Evolutionary conservation across 2,797 vertebrate genomes (phyloP).

Genomic region (Coendou prehensilis): DNA sequence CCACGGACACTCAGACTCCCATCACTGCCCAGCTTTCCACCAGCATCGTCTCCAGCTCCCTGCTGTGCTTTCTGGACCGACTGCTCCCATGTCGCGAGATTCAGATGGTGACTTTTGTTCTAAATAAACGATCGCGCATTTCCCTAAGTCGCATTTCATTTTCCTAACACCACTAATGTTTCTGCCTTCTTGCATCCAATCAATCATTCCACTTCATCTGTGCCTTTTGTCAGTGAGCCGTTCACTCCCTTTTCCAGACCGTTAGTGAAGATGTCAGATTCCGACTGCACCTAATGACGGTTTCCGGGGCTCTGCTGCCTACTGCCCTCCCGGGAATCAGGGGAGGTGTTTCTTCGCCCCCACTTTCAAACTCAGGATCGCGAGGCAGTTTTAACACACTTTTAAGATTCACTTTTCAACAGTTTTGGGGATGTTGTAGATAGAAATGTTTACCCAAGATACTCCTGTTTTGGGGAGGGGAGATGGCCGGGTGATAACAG

Average conservation of each 20-base stretch:
- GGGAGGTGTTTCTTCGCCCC: neutral
- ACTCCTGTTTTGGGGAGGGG: neutral
- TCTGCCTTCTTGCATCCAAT: conserved; percentile 16
- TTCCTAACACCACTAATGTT: neutral
- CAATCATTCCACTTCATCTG: neutral
- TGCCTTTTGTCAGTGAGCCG: neutral
- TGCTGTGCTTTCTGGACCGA: neutral
- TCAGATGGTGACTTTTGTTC: neutral
- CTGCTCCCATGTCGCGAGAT: neutral
- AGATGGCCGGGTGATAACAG: neutral
- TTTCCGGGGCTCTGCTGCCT: neutral
- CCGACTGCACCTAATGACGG: neutral
- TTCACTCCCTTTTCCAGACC: neutral
- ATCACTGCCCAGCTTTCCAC: neutral
- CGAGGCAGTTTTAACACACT: neutral
- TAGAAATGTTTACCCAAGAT: neutral
- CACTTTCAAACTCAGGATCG: neutral
- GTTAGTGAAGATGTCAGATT: conserved; percentile 48
- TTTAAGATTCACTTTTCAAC: conserved; percentile 17
- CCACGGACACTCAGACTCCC: neutral
- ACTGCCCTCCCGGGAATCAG: neutral
- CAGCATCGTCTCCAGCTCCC: neutral
- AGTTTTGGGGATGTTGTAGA: neutral
- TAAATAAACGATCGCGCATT: neutral
- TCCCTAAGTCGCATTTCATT: conserved; percentile 20